Evolutionary conservation across 1,140 invertebrate genomes (phyloP), one percentile per base, ranked within the genome.

Genomic region (Drosophila novamexicana): DNA sequence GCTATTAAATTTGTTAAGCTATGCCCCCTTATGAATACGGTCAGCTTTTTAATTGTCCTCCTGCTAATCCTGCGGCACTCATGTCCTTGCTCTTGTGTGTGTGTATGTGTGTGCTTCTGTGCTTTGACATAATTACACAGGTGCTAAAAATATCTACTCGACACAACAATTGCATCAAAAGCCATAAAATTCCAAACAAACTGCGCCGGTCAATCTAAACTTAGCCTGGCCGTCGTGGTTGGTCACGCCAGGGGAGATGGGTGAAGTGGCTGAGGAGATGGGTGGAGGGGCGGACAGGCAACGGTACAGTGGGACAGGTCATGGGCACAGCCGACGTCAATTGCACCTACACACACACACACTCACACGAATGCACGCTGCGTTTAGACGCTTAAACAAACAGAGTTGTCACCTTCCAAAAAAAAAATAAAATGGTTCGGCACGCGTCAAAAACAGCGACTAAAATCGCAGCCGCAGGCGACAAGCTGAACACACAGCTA

Each of bases 331-430:
- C 10, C 49, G 9, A 74, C 42, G 70, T 79, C 76, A 79, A 54
- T 64, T 62, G 37, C 57, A 29, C 4, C 22, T 2, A 22, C 5
- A 18, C 7, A 9, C 67, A n/a, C 36, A 62, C n/a, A 50, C 44
- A 57, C 36, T 61, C 54, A 56, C 49, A 16, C 22, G 42, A 18
- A 49, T 53, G 37, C n/a, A 42, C 36, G 32, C 72, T 34, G 77
- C 63, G 80, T 62, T 80, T 84, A 65, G 34, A 54, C 61, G 44
- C 44, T 59, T 74, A 84, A 85, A 68, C 69, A 85, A 85, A 70
- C 49, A 67, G 63, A 67, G 29, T 63, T 68, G 65, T 53, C 59
- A 45, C 14, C 32, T 47, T 10, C 2, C 7, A 10, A 16, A 34
- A 75, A 70, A 45, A 58, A 54, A 59, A 22, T 3, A 22, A 54